Percentiles rank a stretch among this genome's conserved stretches.
These are phyloP conservation scores for Saccopteryx leptura DNA, from an alignment of 2,113 vertebrate genomes.

Conservation along the genomic window DNA sequence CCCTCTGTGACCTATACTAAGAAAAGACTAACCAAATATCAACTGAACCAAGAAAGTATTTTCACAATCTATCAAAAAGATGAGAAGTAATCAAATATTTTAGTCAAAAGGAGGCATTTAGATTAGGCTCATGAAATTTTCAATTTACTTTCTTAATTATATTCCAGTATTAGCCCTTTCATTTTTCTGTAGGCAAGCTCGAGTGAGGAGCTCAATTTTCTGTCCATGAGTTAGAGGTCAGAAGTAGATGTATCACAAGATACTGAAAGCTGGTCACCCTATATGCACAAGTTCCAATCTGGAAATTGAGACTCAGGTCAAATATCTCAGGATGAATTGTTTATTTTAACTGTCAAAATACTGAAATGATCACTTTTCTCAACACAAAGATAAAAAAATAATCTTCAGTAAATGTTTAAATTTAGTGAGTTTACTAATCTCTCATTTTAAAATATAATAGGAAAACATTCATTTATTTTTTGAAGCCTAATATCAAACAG, in stretches of 20 bases:
- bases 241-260: not conserved
- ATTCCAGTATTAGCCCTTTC: not conserved
- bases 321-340: constrained; percentile 10
- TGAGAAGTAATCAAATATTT: not conserved
- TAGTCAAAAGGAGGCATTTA: not conserved
- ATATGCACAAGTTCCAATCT: not conserved
- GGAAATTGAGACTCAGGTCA: constrained; percentile 13
- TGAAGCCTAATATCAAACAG: not conserved
- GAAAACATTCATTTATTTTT: constrained; percentile 22
- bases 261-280: not conserved
- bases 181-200: constrained; percentile 4
- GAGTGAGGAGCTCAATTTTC: constrained; percentile 24
- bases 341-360: constrained; percentile 43
- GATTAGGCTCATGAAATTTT: constrained; percentile 27
- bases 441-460: not conserved
- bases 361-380: constrained; percentile 30
- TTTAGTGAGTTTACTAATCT: constrained; percentile 18
- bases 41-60: not conserved
- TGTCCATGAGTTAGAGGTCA: constrained; percentile 34
- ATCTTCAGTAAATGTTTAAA: constrained; percentile 20
- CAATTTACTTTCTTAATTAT: not conserved
- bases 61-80: constrained; percentile 25
- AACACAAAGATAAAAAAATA: not conserved
- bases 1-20: not conserved
- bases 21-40: not conserved